A percentile compares a stretch with the other conserved stretches of the same genome.
Evolutionary conservation across 2,113 vertebrate species (phyloP).

Genomic region (Sinocyclocheilus grahami): DNA sequence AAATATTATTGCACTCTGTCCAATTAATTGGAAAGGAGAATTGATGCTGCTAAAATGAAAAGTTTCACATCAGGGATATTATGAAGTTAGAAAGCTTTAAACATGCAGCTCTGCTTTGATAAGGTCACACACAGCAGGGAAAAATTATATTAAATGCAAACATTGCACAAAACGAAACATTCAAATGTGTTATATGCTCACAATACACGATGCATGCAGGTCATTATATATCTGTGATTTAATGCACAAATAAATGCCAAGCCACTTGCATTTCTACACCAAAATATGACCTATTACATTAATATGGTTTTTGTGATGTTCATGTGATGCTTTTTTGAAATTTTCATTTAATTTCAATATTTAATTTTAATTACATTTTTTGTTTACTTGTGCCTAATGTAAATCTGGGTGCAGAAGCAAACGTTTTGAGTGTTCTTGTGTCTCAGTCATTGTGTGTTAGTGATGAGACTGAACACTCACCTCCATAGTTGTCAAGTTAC

Average conservation of each 20-base stretch:
- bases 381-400: not conserved
- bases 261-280: constrained; percentile 9
- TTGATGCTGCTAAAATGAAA: not conserved
- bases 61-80: not conserved
- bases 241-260: not conserved
- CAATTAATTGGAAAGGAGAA: constrained; percentile 2
- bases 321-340: not conserved
- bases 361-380: not conserved
- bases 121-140: not conserved
- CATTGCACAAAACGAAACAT: not conserved
- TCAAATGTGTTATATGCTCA: not conserved
- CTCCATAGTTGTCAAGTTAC: constrained; percentile 93
- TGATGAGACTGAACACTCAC: constrained; percentile 70
- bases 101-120: not conserved
- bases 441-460: not conserved
- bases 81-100: not conserved
- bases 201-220: not conserved
- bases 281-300: not conserved
- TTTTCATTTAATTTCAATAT: not conserved
- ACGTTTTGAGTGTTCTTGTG: not conserved
- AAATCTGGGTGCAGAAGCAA: not conserved
- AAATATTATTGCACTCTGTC: not conserved
- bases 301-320: not conserved
- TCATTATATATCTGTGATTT: not conserved
- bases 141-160: not conserved